Percentiles rank a stretch among this genome's conserved stretches.
phyloP scores from a whole-genome alignment of 2,797 vertebrate species.

The Lithobates pipiens region DNA sequence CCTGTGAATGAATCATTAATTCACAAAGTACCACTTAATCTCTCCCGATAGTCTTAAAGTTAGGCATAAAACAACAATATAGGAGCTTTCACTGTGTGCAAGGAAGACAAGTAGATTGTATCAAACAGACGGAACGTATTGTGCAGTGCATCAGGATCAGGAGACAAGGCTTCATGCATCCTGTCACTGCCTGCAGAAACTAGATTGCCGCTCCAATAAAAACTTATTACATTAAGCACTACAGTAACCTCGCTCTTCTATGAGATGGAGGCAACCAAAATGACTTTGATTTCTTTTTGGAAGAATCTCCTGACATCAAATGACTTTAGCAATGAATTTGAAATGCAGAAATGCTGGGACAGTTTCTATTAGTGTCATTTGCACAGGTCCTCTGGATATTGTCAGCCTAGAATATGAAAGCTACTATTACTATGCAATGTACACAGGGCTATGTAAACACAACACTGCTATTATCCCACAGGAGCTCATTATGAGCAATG shows the following conservation, averaged over 20 bases:
- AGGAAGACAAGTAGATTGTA: constrained; percentile 57
- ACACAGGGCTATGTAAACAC: not conserved
- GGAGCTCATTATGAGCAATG: constrained; percentile 31
- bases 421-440: constrained; percentile 1
- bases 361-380: constrained; percentile 10
- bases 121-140: constrained; percentile 48
- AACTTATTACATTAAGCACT: constrained; percentile 54
- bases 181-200: constrained; percentile 41
- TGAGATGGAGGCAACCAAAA: constrained; percentile 19
- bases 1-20: constrained; percentile 60
- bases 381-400: constrained; percentile 8
- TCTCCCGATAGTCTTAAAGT: constrained; percentile 59
- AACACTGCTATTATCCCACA: constrained; percentile 19
- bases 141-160: constrained; percentile 44
- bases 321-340: constrained; percentile 14
- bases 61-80: constrained; percentile 61
- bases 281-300: constrained; percentile 1
- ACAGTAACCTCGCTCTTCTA: constrained; percentile 38
- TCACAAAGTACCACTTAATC: constrained; percentile 55
- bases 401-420: constrained; percentile 23
- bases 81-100: constrained; percentile 37
- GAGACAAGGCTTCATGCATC: constrained; percentile 3
- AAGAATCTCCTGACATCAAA: constrained; percentile 7
- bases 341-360: not conserved
- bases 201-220: constrained; percentile 49